Base-by-base conservation (phyloP, 2,797 vertebrate genomes). In the Heliangelus exortis region DNA sequence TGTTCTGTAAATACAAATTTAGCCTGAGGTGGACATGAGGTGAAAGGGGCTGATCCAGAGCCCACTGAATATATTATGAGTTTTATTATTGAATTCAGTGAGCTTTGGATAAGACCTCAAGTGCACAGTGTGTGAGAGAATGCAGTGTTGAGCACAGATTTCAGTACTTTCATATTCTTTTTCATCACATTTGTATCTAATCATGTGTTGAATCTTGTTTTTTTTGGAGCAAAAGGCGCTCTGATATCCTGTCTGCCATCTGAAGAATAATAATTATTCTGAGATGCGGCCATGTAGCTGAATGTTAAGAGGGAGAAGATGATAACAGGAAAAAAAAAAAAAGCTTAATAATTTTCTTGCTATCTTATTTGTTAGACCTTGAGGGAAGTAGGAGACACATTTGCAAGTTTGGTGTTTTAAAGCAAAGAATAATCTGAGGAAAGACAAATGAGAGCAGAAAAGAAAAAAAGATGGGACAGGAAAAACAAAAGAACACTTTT, bases 341-440 rank as follows among this genome's bases (percentile, higher is more conserved):
- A 14, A 41, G 13, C 39, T 41, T 41, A 41, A 20, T 59, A 8
- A 20, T 34, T 77, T 61, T 72, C 45, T 63, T 50, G 53, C 21
- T 12, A 92, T 72, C 41, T 89, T 83, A 31, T 92, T 97, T 81
- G 71, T 84, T 71, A 76, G 36, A 59, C 77, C 73, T 91, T 88
- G 34, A 53, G 25, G 31, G 45, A 91, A 82, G 34, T n/a, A 75
- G 48, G 23, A 59, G 54, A 55, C 13, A 48, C 23, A 61, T 84
- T 88, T 72, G 43, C n/a, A 59, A 73, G 77, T 82, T 89, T 71
- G 73, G 29, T 90, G 19, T 72, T 34, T 93, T 39, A 81, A 92
- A 78, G 14, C 36, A 87, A 92, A 88, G 48, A 57, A 69, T 85
- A 61, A 80, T 33, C 33, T 80, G 26, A 84, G 47, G 23, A 88